Conservation (phyloP, 2,888 invertebrate genomes). For the Pammene aurita region DNA sequence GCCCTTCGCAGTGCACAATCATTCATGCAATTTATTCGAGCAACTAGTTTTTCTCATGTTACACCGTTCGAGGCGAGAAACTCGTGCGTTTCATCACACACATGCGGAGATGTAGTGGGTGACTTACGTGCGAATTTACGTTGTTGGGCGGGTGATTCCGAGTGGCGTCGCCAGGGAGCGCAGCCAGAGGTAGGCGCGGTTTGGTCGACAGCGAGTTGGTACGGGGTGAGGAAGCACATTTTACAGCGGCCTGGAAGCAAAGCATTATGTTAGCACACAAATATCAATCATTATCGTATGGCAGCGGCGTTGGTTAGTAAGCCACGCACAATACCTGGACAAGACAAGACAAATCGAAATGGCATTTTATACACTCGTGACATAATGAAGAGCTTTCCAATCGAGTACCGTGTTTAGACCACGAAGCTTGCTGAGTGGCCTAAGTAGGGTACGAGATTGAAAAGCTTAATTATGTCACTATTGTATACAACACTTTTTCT, state of each 20-base stretch:
- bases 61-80: neutral
- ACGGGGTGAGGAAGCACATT: slow-evolving; percentile 80
- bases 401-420: too few species aligned
- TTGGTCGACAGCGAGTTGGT: slow-evolving; percentile 79
- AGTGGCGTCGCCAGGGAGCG: slow-evolving; percentile 70
- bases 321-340: neutral
- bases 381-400: too few species aligned
- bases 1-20: too few species aligned
- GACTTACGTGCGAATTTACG: slow-evolving; percentile 80
- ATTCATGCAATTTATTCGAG: too few species aligned
- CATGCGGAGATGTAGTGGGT: neutral
- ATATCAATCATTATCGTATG: neutral
- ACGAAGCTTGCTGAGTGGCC: too few species aligned
- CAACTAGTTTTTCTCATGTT: too few species aligned
- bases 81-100: neutral
- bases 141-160: slow-evolving; percentile 78
- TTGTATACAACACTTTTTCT: too few species aligned
- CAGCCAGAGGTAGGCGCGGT: slow-evolving; percentile 74
- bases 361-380: too few species aligned
- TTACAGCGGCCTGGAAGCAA: slow-evolving; percentile 75
- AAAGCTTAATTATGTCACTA: too few species aligned
- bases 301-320: neutral
- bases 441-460: too few species aligned
- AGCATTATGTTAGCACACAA: slow-evolving; percentile 32
- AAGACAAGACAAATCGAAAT: too few species aligned